Evolutionary conservation across 2,888 invertebrate species (phyloP), one percentile per base, ranked within the genome.

Genomic region (Athrips mouffetella): DNA sequence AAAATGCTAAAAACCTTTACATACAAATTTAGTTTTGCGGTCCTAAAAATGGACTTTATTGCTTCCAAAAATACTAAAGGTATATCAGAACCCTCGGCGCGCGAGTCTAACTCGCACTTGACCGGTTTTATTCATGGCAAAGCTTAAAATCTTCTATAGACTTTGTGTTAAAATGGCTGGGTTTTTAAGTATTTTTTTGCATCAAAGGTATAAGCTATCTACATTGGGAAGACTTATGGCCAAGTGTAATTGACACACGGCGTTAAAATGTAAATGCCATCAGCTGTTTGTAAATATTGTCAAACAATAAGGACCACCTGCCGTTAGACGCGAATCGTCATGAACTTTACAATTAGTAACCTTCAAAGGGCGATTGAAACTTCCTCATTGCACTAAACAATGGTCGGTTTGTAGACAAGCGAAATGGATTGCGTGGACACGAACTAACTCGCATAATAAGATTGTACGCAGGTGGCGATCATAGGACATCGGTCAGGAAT

Each of bases 291-390:
- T 37, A 37, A 37, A 13, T n/a, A n/a, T n/a, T 20, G 25, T 25
- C 18, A 18, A 25, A 30, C 18, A 42, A 16, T 29, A 11, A 29
- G 31, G 31, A 31, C 45, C 45, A 45, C 45, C 45, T 18, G 44
- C 20, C 10, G 44, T 11, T 30, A 62, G 62, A 62, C 37, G 59
- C 51, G 47, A 44, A 50, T 48, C 57, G 55, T 65, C 62, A 65
- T 70, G 67, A 70, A 55, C 58, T 57, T 49, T 58, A 66, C 62
- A 73, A 73, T 72, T 67, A 68, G 56, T 55, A 58, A 54, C 57
- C 48, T 52, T 50, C 37, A 29, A 44, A 15, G 40, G 39, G 55
- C 53, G 51, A 59, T 58, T 50, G 51, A 51, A 57, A 50, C 51
- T 37, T 44, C 23, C 27, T 49, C 42, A 23, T 21, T 46, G 30